phyloP scores from a whole-genome alignment of 2,797 vertebrate genomes.

The Pantherophis vulpinus region DNA sequence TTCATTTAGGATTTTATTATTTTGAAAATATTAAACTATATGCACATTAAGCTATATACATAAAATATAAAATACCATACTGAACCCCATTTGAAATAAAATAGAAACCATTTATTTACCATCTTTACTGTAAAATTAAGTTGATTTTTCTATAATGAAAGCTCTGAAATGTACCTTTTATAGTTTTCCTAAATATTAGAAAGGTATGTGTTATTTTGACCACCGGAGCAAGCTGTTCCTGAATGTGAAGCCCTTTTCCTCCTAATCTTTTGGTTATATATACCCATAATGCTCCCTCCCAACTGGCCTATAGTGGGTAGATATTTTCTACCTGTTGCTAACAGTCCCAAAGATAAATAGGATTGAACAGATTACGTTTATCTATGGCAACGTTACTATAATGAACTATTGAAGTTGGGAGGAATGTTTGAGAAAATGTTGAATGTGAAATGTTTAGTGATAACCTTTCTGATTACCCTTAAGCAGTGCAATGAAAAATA shows the following conservation, averaged over 20 bases:
- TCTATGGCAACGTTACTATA: neutral
- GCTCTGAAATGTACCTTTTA: neutral
- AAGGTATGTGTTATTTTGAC: neutral
- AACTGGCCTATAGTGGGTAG: neutral
- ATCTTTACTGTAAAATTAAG: neutral
- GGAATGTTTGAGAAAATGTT: neutral
- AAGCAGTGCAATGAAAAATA: neutral
- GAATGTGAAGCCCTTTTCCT: neutral
- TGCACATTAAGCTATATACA: too few relatives aligned
- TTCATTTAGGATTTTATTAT: neutral
- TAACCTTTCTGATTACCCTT: neutral
- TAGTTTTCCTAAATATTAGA: neutral
- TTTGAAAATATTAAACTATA: neutral
- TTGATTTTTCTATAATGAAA: neutral
- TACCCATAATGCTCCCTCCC: neutral
- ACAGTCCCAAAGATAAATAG: neutral
- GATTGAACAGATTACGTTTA: neutral
- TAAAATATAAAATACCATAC: neutral
- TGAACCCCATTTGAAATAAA: neutral
- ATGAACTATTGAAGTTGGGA: neutral
- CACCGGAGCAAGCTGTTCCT: neutral
- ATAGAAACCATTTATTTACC: neutral
- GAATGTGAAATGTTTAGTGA: neutral
- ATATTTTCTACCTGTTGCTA: neutral
- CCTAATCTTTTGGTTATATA: neutral